Base-by-base conservation (phyloP, 1,140 invertebrate species). In the Cephus cinctus region DNA sequence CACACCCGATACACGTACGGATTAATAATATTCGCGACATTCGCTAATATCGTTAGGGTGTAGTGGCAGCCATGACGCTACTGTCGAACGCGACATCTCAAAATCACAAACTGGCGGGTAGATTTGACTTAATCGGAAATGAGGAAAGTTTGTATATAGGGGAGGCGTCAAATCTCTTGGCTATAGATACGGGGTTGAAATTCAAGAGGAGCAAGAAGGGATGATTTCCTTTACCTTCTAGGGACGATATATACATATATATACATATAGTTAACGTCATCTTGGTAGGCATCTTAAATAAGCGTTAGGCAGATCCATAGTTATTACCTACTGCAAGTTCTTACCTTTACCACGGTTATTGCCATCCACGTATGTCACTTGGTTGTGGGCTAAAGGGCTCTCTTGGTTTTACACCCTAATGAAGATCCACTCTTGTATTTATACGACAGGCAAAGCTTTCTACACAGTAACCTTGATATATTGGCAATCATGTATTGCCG, bases 51-150 rank as follows among this genome's bases (percentile, higher is more conserved):
- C n/a, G n/a, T n/a, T n/a, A n/a, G n/a, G n/a, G n/a, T n/a, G n/a
- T n/a, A n/a, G n/a, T n/a, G n/a, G n/a, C n/a, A n/a, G n/a, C n/a
- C n/a, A n/a, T n/a, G n/a, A 43, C 18, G 5, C 42, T 42, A 14
- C 15, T 30, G 2, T 19, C 22, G 15, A 22, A 31, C 46, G 18
- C 20, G 47, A 11, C 34, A 42, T 42, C 5, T 5, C 15, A 18
- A 16, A 36, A 19, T 30, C 18, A 4, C 14, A 25, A 43, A 9
- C 35, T 41, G 15, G 25, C 25, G 25, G 6, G 25, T n/a, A 27
- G 18, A 21, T 23, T 14, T 19, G 51, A 69, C 59, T 63, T 57
- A 65, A 68, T 68, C 66, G 66, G 65, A 67, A 71, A 71, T 66
- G 65, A 71, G 63, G 56, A 71, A 71, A 71, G 61, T 69, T 69